A percentile compares a stretch with the other conserved stretches of the same genome.
Conservation (phyloP, 2,797 vertebrate genomes). For the Threskiornis aethiopicus region DNA sequence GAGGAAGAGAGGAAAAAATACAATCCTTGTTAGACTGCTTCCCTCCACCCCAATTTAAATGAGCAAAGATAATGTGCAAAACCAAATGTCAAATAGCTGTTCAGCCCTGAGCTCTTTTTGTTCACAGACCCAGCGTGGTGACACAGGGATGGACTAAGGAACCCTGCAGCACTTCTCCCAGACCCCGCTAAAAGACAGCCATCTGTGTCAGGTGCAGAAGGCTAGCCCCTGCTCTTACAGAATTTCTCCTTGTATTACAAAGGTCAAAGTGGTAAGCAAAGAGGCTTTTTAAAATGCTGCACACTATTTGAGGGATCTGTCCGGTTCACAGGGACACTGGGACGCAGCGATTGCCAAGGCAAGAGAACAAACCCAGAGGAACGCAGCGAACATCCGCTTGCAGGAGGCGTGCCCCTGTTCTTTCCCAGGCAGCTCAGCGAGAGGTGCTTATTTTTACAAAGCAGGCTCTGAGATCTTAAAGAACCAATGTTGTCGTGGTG, state of each 20-base stretch:
- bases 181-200: neutral
- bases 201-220: neutral
- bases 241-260: neutral
- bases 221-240: neutral
- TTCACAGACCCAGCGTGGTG: neutral
- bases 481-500: slow-evolving; percentile 14
- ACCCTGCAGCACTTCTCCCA: neutral
- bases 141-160: neutral
- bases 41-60: neutral
- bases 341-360: neutral
- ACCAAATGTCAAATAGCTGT: neutral
- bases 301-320: neutral
- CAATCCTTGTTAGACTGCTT: neutral
- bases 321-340: neutral
- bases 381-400: neutral
- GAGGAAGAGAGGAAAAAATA: neutral
- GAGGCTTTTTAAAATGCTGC: neutral
- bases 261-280: neutral
- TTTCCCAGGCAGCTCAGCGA: slow-evolving; percentile 56
- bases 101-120: neutral
- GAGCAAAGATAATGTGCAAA: neutral
- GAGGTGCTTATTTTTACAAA: slow-evolving; percentile 63
- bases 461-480: slow-evolving; percentile 47
- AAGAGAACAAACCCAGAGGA: neutral
- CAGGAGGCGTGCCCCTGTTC: neutral